Conservation (phyloP, 2,888 invertebrate species). For the Ceriagrion tenellum region DNA sequence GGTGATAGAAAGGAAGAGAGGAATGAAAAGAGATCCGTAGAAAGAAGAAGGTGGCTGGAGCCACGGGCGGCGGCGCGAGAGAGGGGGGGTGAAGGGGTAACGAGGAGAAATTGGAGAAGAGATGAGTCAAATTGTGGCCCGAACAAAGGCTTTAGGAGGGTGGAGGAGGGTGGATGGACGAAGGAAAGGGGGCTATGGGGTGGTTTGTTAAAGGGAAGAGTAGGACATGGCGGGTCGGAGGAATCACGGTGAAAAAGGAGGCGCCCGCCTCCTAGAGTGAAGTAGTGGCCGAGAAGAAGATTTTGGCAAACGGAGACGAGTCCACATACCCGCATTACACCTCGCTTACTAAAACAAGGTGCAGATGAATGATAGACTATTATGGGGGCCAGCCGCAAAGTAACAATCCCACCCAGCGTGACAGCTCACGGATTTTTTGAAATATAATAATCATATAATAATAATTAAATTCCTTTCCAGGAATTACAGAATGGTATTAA, state of each 20-base stretch:
- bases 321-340: background rate
- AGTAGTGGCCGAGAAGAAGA: background rate
- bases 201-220: background rate
- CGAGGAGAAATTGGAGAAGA: conserved; percentile 14
- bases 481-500: no score
- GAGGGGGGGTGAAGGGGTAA: background rate
- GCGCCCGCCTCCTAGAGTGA: no score
- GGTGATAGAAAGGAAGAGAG: background rate
- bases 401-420: background rate
- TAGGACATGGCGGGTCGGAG: background rate
- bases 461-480: no score
- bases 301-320: background rate
- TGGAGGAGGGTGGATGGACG: background rate
- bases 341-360: background rate
- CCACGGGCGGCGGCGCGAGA: no score
- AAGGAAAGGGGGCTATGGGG: background rate
- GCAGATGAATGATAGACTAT: background rate
- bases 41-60: background rate
- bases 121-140: background rate
- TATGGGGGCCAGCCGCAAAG: background rate
- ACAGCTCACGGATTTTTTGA: no score
- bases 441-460: no score
- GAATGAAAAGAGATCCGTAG: background rate
- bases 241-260: background rate
- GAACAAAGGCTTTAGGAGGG: background rate